Evolutionary conservation across 2,888 invertebrate species (phyloP).

Genomic region (Blera fallax): DNA sequence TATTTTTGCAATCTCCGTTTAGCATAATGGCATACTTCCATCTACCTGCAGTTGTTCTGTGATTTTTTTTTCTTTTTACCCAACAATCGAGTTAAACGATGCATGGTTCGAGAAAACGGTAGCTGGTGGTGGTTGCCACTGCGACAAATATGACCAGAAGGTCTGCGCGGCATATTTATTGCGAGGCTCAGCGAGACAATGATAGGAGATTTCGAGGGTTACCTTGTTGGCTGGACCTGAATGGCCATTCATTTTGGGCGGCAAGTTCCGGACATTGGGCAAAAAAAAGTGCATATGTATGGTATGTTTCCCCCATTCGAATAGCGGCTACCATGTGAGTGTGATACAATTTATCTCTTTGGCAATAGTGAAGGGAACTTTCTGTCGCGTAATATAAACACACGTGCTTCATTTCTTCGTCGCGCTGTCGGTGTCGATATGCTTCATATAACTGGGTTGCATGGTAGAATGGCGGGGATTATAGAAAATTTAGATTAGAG

Average conservation of each 20-base stretch:
- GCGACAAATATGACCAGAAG: slow-evolving; percentile 36
- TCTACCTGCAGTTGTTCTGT: background rate
- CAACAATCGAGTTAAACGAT: background rate
- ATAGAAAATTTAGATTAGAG: background rate
- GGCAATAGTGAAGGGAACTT: slow-evolving; percentile 50
- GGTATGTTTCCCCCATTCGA: background rate
- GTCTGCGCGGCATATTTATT: slow-evolving; percentile 14
- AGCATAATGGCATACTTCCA: background rate
- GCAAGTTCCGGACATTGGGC: slow-evolving; percentile 8
- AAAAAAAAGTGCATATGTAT: background rate
- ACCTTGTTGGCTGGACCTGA: slow-evolving; percentile 38
- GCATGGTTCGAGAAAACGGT: background rate
- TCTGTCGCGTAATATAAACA: slow-evolving; percentile 28
- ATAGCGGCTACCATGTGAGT: background rate
- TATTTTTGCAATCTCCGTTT: background rate
- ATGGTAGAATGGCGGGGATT: background rate
- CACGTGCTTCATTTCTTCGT: slow-evolving; percentile 36
- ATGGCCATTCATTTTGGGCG: slow-evolving; percentile 43
- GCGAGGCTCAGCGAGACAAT: slow-evolving; percentile 28
- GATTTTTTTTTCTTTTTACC: background rate
- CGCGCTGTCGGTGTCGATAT: background rate
- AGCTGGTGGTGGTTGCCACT: slow-evolving; percentile 13
- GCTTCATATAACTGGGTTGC: slow-evolving; percentile 1
- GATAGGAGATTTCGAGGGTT: slow-evolving; percentile 16
- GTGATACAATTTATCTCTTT: slow-evolving; percentile 27